These are phyloP conservation scores for Centropus unirufus DNA, from an alignment of 2,113 vertebrate genomes.

Conservation along the genomic window DNA sequence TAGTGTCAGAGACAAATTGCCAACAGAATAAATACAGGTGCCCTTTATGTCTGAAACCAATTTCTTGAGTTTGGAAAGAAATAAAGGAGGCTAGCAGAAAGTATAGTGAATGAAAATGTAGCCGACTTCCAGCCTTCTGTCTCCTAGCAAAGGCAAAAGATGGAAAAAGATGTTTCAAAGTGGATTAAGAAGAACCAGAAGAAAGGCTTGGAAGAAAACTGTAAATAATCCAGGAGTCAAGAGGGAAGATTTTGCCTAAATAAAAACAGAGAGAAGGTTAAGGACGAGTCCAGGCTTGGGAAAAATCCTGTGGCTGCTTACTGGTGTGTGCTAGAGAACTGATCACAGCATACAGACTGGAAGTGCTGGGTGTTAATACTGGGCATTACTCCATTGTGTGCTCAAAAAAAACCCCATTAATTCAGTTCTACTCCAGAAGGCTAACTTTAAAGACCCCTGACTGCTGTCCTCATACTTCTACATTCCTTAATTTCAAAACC, in stretches of 20 bases:
- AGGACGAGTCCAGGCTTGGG: not conserved
- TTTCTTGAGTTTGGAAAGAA: not conserved
- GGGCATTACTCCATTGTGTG: not conserved
- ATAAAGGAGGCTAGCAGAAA: not conserved
- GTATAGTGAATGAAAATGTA: not conserved
- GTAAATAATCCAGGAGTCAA: not conserved
- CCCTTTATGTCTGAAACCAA: not conserved
- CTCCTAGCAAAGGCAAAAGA: not conserved
- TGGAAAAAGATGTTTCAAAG: not conserved
- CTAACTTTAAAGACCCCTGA: accelerated
- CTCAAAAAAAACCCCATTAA: accelerated
- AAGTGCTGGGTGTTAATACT: not conserved
- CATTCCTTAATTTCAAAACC: not conserved
- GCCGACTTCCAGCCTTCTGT: not conserved
- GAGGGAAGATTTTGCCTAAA: not conserved
- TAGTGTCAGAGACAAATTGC: not conserved
- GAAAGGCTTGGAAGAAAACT: not conserved
- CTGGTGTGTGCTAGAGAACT: not conserved
- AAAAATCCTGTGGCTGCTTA: not conserved
- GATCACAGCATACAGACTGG: not conserved
- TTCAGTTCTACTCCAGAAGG: not conserved
- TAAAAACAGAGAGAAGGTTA: not conserved
- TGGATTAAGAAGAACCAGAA: not conserved
- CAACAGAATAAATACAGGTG: not conserved
- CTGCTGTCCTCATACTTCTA: not conserved